Percentiles rank a stretch among this genome's conserved stretches.
Evolutionary conservation across 1,140 invertebrate genomes (phyloP).

Genomic region (Caenorhabditis inopinata): DNA sequence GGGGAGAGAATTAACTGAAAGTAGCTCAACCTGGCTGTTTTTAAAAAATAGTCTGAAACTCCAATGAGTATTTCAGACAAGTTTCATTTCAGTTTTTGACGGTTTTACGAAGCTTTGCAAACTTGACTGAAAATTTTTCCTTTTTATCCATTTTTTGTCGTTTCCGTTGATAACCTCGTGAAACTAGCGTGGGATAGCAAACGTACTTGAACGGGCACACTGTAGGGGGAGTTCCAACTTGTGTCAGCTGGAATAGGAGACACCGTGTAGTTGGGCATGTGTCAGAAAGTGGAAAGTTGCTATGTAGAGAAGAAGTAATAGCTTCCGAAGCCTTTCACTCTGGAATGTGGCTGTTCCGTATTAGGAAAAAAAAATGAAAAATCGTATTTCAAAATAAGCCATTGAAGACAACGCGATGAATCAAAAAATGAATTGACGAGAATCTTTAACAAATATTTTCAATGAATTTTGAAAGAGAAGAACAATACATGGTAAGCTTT

Average conservation of each 20-base stretch:
- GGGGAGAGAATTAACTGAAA: too few relatives aligned
- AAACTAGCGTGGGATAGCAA: background rate
- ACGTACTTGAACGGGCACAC: background rate
- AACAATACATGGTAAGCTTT: background rate
- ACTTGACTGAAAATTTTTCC: too few relatives aligned
- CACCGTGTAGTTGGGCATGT: background rate
- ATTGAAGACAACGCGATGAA: background rate
- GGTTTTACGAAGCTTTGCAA: too few relatives aligned
- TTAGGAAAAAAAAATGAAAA: background rate
- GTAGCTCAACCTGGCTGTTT: too few relatives aligned
- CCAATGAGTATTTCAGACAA: too few relatives aligned
- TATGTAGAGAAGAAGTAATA: background rate
- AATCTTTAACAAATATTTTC: too few relatives aligned
- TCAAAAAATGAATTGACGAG: too few relatives aligned
- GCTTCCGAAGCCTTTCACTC: background rate
- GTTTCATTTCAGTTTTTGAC: too few relatives aligned
- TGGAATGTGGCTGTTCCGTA: background rate
- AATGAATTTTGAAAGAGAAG: background rate
- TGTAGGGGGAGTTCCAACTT: slow-evolving; percentile 41
- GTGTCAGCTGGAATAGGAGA: slow-evolving; percentile 5
- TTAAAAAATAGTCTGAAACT: too few relatives aligned
- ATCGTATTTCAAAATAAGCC: background rate
- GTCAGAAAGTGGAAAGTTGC: background rate
- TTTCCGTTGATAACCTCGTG: too few relatives aligned
- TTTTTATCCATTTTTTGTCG: too few relatives aligned